Percentiles rank a stretch among this genome's conserved stretches.
Conservation (phyloP, 2,113 vertebrate genomes). For the Jaculus jaculus region DNA sequence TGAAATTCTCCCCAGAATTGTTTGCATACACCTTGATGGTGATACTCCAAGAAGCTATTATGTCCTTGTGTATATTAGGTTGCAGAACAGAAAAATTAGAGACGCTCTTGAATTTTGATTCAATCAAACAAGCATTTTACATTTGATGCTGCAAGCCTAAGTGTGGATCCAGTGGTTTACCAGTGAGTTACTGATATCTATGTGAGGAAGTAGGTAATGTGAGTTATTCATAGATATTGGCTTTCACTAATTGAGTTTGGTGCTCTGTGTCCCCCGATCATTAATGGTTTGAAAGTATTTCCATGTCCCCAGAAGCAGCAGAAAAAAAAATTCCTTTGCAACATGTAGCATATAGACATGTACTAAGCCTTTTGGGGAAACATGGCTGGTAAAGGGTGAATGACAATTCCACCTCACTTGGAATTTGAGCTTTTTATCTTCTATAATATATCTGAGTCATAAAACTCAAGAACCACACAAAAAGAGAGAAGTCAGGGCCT, state of each 20-base stretch:
- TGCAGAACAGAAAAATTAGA: constrained; percentile 36
- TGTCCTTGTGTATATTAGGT: constrained; percentile 4
- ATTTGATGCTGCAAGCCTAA: neutral
- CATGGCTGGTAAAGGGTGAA: neutral
- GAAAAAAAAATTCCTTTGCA: neutral
- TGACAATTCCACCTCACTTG: neutral
- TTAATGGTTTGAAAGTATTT: neutral
- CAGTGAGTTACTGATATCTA: neutral
- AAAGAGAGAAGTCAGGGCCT: neutral
- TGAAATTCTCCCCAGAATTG: constrained; percentile 58
- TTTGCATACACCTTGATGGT: constrained; percentile 61
- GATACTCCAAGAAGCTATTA: constrained; percentile 45
- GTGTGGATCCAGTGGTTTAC: neutral
- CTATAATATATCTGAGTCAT: neutral
- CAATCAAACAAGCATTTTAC: neutral
- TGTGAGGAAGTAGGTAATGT: neutral
- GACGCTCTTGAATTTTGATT: constrained; percentile 26
- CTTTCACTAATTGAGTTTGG: neutral
- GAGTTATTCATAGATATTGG: neutral
- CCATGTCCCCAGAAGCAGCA: neutral
- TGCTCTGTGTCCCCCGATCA: neutral
- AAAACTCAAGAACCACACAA: neutral
- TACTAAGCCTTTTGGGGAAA: neutral
- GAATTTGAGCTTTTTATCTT: neutral
- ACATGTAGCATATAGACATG: fast-evolving